Evolutionary conservation across 2,797 vertebrate species (phyloP), one percentile per base, ranked within the genome.

Genomic region (Fundulus diaphanus): DNA sequence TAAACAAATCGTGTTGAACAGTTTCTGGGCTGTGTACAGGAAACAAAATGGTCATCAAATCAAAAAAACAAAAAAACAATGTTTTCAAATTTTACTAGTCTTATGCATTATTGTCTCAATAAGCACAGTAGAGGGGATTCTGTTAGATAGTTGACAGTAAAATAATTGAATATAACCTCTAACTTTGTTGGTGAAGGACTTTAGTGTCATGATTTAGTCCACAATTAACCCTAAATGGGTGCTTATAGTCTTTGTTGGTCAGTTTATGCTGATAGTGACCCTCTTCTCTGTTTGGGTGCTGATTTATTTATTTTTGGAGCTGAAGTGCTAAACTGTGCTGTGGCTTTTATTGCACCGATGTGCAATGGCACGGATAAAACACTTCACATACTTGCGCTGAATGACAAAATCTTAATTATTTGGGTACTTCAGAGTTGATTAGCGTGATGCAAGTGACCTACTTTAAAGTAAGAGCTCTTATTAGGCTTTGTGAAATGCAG

Each of bases 401-500:
- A 68, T 80, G 79, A 79, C 76, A 78, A 72, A 74, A 71, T 63
- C 67, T 74, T 83, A 79, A 87, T 84, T 87, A 82, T 79, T 72
- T 69, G 82, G 75, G 72, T 76, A 20, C 54, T 70, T 69, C 33
- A 76, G 44, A 1, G 37, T 35, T 76, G 85, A 88, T 77, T 79
- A 82, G 70, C 22, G 13, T 29, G 68, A 69, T 77, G 82, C 35
- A 48, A 65, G 72, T 61, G 87, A 88, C 90, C 89, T 85, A 88
- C 78, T 83, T 89, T 27, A 51, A 48, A 40, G 59, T n/a, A 56
- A 59, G 73, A 49, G 54, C 61, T 78, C 84, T 89, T 48, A 79
- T 88, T 79, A 86, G 31, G 59, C 40, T 18, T 52, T 20, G 68
- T 24, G 74, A 69, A 81, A 79, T 74, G 70, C 74, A 76, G 73